Percentiles rank a stretch among this genome's conserved stretches.
Evolutionary conservation across 1,140 invertebrate species (phyloP).

Genomic region (Drosophila jambulina): DNA sequence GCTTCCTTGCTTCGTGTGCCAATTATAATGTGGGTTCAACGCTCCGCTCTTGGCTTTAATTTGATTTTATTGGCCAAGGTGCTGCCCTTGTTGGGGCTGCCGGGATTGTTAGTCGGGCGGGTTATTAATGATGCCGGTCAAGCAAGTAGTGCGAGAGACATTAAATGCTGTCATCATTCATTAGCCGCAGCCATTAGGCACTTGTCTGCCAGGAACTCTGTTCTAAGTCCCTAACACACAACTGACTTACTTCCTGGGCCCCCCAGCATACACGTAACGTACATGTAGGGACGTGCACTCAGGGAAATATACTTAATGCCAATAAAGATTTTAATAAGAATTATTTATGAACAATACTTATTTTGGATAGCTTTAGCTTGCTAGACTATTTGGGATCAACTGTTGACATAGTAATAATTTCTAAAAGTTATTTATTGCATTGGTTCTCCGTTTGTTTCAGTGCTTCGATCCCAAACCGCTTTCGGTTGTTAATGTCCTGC

Average conservation of each 20-base stretch:
- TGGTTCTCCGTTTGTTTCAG: not conserved
- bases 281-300: conserved; percentile 13
- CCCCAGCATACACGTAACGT: conserved; percentile 8
- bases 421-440: not conserved
- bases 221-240: conserved; percentile 54
- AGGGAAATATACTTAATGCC: conserved; percentile 6
- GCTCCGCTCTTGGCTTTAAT: conserved; percentile 60
- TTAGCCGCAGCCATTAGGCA: conserved; percentile 72
- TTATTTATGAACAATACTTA: not conserved
- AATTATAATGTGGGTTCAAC: conserved; percentile 44
- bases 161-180: conserved; percentile 83
- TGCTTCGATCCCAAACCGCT: conserved; percentile 22
- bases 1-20: not conserved
- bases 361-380: no score
- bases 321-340: not conserved
- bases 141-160: conserved; percentile 19
- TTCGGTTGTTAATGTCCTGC: conserved; percentile 46
- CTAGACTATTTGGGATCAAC: not conserved
- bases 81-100: conserved; percentile 24
- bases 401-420: not conserved
- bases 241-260: conserved; percentile 56
- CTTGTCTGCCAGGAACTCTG: conserved; percentile 61
- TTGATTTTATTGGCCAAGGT: conserved; percentile 77
- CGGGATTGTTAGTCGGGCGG: conserved; percentile 34
- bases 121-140: conserved; percentile 70